A percentile compares a stretch with the other conserved stretches of the same genome.
phyloP scores from a whole-genome alignment of 2,888 invertebrate genomes.

The Leucophora obtusa region DNA sequence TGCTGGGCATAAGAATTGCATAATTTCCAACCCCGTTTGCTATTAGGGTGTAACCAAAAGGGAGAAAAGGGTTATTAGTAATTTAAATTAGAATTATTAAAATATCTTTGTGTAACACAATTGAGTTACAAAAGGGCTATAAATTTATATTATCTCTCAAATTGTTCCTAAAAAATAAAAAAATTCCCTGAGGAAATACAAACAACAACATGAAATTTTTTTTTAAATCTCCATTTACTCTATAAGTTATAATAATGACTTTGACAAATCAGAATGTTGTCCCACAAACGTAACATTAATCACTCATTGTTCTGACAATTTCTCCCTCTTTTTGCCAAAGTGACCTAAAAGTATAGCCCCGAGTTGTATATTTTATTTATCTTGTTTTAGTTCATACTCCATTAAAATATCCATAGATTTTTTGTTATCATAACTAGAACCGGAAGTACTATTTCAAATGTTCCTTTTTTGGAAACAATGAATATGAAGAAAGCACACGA shows the following conservation, averaged over 20 bases:
- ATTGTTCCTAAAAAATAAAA: not conserved
- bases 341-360: conserved; percentile 22
- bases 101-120: not conserved
- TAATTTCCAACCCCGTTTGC: not conserved
- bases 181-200: not conserved
- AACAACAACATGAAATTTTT: not conserved
- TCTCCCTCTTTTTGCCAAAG: not conserved
- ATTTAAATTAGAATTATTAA: not conserved
- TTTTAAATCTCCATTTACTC: not conserved
- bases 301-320: not conserved
- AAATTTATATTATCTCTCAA: not conserved
- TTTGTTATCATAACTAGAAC: conserved; percentile 7
- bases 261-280: conserved; percentile 41
- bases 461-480: not conserved
- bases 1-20: not conserved
- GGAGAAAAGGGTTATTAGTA: not conserved
- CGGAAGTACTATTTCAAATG: conserved; percentile 34
- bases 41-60: not conserved
- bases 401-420: conserved; percentile 1
- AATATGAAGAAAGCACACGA: not conserved
- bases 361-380: conserved; percentile 13
- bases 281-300: not conserved
- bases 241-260: conserved; percentile 38
- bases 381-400: conserved; percentile 9
- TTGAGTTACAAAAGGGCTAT: not conserved